These are phyloP conservation scores for Lithophane semibrunnea DNA, from an alignment of 2,888 invertebrate species.

Conservation along the genomic window DNA sequence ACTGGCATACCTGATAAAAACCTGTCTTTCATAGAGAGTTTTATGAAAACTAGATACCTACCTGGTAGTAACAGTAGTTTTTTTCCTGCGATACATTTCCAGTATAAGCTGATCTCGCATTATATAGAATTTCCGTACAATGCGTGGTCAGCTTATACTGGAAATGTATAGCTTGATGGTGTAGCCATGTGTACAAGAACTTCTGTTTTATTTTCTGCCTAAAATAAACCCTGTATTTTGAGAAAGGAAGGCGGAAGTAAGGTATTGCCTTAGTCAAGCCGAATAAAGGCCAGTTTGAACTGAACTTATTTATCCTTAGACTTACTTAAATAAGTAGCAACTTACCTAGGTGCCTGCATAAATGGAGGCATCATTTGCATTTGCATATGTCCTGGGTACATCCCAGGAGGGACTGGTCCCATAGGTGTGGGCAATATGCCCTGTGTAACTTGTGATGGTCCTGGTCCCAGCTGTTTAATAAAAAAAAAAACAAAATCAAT, in stretches of 20 bases:
- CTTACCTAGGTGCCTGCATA: slow-evolving; percentile 91
- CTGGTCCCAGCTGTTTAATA: slow-evolving; percentile 83
- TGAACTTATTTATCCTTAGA: neutral
- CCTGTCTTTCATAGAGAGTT: neutral
- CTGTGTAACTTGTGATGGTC: slow-evolving; percentile 92
- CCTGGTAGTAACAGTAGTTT: too few species aligned
- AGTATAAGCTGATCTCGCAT: too few species aligned
- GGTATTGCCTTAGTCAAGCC: too few species aligned
- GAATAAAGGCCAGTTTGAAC: neutral
- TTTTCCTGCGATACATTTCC: too few species aligned
- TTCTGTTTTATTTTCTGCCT: neutral
- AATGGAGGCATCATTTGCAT: slow-evolving; percentile 95
- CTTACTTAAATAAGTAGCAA: slow-evolving; percentile 65
- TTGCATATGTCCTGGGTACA: slow-evolving; percentile 92
- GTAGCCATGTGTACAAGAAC: too few species aligned
- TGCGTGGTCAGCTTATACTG: too few species aligned
- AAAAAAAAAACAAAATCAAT: neutral
- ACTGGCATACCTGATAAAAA: neutral
- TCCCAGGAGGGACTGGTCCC: slow-evolving; percentile 92
- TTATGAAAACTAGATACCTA: neutral
- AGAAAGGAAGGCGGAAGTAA: neutral
- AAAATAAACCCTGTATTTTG: neutral
- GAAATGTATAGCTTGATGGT: too few species aligned
- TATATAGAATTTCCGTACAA: too few species aligned
- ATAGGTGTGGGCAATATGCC: slow-evolving; percentile 90